Conservation (phyloP, 2,888 invertebrate species). For the Trichacis sp. region DNA sequence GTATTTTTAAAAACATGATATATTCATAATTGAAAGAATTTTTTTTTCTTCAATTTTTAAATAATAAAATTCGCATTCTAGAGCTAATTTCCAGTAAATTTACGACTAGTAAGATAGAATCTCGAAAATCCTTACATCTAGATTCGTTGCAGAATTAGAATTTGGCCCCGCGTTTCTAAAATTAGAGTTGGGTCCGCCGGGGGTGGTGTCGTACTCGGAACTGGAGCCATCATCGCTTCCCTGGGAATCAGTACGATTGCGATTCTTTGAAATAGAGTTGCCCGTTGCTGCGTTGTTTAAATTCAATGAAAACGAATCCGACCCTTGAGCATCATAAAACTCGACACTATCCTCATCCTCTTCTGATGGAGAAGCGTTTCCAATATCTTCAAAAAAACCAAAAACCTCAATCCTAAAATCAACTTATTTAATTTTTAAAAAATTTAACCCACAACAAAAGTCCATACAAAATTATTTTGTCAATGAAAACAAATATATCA, state of each 20-base stretch:
- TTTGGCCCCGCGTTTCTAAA: slow-evolving; percentile 1
- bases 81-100: too few species aligned
- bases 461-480: too few species aligned
- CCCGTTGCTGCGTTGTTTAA: slow-evolving; percentile 54
- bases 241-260: slow-evolving; percentile 63
- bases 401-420: too few species aligned
- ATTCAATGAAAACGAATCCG: slow-evolving; percentile 63
- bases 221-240: slow-evolving; percentile 68
- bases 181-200: slow-evolving; percentile 53
- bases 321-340: slow-evolving; percentile 75
- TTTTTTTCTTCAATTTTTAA: too few species aligned
- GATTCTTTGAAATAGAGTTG: slow-evolving; percentile 59
- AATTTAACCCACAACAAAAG: background rate
- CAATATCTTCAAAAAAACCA: slow-evolving; percentile 52
- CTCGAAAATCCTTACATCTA: background rate
- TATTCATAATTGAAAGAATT: too few species aligned
- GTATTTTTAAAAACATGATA: too few species aligned
- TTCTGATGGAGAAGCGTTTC: slow-evolving; percentile 71
- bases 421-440: too few species aligned
- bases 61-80: too few species aligned
- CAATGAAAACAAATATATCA: too few species aligned
- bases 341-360: slow-evolving; percentile 73
- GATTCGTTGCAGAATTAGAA: background rate
- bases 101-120: too few species aligned
- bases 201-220: slow-evolving; percentile 65